phyloP scores from a whole-genome alignment of 2,888 invertebrate species.

The Drosophila villosipedis region DNA sequence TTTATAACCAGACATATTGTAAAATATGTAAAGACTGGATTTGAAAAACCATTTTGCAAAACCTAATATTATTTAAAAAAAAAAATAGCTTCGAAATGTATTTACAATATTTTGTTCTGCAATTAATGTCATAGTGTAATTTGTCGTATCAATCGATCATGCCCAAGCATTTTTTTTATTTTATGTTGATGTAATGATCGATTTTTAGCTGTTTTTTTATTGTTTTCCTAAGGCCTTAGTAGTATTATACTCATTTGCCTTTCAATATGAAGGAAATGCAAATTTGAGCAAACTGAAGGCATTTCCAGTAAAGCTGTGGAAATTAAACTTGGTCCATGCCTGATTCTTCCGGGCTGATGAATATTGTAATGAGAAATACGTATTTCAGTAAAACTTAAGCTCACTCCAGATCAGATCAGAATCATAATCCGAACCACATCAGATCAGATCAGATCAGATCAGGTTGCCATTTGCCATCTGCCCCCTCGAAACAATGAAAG shows the following conservation, averaged over 20 bases:
- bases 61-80: not conserved
- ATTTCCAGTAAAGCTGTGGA: constrained; percentile 13
- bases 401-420: constrained; percentile 11
- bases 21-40: not conserved
- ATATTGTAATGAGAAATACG: constrained; percentile 3
- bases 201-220: constrained; percentile 32
- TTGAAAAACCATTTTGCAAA: not conserved
- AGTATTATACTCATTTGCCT: constrained; percentile 65
- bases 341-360: constrained; percentile 10
- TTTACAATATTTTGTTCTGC: not conserved
- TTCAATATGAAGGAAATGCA: constrained; percentile 69
- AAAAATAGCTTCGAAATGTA: not conserved
- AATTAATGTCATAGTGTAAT: not conserved
- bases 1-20: not conserved
- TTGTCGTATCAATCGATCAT: constrained; percentile 34
- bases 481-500: not conserved
- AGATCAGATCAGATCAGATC: not conserved
- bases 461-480: constrained; percentile 1
- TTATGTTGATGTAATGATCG: constrained; percentile 62
- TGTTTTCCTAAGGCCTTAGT: constrained; percentile 17
- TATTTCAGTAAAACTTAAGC: constrained; percentile 18
- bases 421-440: not conserved
- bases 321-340: constrained; percentile 5
- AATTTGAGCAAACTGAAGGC: constrained; percentile 58
- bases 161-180: constrained; percentile 56